Conservation (phyloP, 2,113 vertebrate species). For the Collichthys lucidus region DNA sequence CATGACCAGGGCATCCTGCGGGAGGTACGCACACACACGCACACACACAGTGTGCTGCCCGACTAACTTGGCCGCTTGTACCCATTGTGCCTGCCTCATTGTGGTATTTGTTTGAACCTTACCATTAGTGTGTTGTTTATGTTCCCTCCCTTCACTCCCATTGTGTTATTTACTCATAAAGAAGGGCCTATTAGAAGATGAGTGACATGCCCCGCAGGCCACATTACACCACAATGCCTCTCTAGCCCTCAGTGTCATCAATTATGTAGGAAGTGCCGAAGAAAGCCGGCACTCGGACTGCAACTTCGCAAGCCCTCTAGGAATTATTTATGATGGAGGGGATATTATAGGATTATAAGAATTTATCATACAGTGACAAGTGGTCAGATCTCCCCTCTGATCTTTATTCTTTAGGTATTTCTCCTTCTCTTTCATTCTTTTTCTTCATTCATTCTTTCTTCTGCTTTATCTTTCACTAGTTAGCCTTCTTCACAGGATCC, state of each 20-base stretch:
- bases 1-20: constrained; percentile 70
- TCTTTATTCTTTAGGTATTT: constrained; percentile 21
- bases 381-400: constrained; percentile 47
- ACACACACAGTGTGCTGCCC: constrained; percentile 20
- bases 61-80: constrained; percentile 26
- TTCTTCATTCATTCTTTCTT: not conserved
- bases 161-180: constrained; percentile 76
- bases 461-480: not conserved
- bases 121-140: constrained; percentile 30
- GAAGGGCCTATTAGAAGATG: constrained; percentile 68
- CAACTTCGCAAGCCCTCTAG: constrained; percentile 64
- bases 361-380: constrained; percentile 75
- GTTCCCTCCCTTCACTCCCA: constrained; percentile 43
- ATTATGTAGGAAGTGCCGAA: constrained; percentile 71
- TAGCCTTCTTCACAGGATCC: not conserved
- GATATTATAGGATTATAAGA: constrained; percentile 77
- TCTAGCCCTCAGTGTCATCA: constrained; percentile 65
- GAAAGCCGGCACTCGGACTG: constrained; percentile 46
- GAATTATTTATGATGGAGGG: constrained; percentile 73
- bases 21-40: constrained; percentile 73
- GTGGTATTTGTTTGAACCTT: constrained; percentile 28
- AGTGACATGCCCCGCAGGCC: constrained; percentile 65
- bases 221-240: constrained; percentile 66
- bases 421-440: not conserved
- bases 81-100: constrained; percentile 41